Conservation (phyloP, 2,113 vertebrate genomes). For the Labeo rohita region DNA sequence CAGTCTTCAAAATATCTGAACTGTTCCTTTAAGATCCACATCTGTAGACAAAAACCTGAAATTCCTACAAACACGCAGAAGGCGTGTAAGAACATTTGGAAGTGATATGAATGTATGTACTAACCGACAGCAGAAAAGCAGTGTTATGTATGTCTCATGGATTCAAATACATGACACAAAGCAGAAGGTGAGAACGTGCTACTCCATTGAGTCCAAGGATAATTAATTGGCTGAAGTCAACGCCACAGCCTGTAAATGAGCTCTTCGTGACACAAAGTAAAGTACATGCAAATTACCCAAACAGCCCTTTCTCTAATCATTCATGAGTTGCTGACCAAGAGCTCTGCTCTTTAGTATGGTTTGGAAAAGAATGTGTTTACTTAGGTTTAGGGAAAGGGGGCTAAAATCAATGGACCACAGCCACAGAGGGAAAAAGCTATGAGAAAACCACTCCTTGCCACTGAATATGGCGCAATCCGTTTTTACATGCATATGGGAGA, state of each 20-base stretch:
- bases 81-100: not conserved
- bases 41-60: not conserved
- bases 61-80: not conserved
- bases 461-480: conserved; percentile 25
- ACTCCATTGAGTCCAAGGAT: conserved; percentile 26
- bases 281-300: conserved; percentile 67
- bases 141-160: not conserved
- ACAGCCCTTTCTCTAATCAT: conserved; percentile 66
- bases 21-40: not conserved
- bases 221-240: conserved; percentile 27
- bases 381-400: conserved; percentile 66
- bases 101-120: not conserved
- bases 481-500: conserved; percentile 29
- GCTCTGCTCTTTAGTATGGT: conserved; percentile 69
- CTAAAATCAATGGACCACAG: conserved; percentile 56
- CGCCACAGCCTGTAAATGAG: conserved; percentile 49
- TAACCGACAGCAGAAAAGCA: not conserved
- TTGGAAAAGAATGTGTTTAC: conserved; percentile 71
- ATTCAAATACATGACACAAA: conserved; percentile 19
- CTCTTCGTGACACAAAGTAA: conserved; percentile 60
- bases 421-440: conserved; percentile 41
- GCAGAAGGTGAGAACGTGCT: not conserved
- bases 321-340: conserved; percentile 71
- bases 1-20: not conserved
- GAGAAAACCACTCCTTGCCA: conserved; percentile 46